phyloP scores from a whole-genome alignment of 2,113 vertebrate genomes.

The Camelus dromedarius region DNA sequence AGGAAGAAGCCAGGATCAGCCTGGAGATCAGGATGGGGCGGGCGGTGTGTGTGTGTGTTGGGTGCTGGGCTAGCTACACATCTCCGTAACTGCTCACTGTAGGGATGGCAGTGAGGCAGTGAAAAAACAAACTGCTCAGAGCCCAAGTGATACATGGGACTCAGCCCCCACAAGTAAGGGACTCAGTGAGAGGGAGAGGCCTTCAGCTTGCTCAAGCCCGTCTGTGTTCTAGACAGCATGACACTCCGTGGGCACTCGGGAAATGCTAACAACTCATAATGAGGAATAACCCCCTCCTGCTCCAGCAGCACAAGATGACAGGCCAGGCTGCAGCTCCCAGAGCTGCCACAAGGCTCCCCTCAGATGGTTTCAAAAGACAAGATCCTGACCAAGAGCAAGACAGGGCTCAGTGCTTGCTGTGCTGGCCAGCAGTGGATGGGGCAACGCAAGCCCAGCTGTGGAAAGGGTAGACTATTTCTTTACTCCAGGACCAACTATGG shows the following conservation, averaged over 20 bases:
- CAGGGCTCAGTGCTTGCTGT: background rate
- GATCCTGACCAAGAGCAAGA: background rate
- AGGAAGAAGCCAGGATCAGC: background rate
- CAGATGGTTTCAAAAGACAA: background rate
- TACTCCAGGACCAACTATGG: background rate
- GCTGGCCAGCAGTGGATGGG: background rate
- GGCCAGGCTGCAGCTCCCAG: background rate
- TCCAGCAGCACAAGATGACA: background rate
- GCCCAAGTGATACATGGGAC: background rate
- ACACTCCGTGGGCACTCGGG: background rate
- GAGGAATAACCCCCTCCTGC: background rate
- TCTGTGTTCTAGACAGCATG: slow-evolving; percentile 19
- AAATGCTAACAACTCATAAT: background rate
- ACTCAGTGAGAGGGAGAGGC: background rate
- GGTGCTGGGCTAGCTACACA: background rate
- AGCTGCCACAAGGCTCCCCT: background rate
- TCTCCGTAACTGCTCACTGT: background rate
- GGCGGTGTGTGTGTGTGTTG: too few species aligned
- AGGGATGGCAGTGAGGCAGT: background rate
- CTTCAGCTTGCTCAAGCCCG: background rate
- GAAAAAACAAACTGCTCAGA: background rate
- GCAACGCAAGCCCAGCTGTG: background rate
- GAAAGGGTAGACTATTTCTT: background rate
- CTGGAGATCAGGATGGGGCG: background rate
- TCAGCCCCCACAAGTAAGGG: background rate